These are phyloP conservation scores for Syritta pipiens DNA, from an alignment of 2,888 invertebrate genomes.

Conservation along the genomic window DNA sequence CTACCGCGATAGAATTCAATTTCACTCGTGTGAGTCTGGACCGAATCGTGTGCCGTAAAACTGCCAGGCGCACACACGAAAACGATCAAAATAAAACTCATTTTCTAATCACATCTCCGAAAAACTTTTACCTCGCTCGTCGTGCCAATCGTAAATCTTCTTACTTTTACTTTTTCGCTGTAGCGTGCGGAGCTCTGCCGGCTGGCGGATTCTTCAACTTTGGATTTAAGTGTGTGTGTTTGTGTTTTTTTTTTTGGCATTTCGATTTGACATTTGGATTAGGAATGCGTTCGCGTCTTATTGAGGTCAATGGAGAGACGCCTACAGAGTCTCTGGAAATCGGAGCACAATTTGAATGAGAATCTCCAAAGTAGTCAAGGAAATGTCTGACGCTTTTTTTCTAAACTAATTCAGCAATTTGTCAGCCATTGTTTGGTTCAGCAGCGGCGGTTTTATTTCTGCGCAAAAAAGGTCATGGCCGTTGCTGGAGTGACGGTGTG, in stretches of 20 bases:
- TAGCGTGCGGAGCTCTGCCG: background rate
- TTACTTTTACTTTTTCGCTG: conserved; percentile 57
- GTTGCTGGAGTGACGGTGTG: too few relatives aligned
- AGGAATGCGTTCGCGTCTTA: too few relatives aligned
- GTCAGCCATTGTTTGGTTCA: too few relatives aligned
- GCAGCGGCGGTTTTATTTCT: too few relatives aligned
- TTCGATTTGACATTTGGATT: too few relatives aligned
- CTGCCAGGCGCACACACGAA: background rate
- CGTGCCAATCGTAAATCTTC: conserved; percentile 47
- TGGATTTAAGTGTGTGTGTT: background rate
- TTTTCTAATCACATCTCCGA: conserved; percentile 39
- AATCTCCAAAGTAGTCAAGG: too few relatives aligned
- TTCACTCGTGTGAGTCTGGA: conserved; percentile 11
- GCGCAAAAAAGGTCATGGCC: too few relatives aligned
- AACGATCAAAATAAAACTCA: conserved; percentile 13
- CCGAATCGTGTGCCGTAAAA: background rate
- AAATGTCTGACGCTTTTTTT: too few relatives aligned
- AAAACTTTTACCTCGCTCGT: conserved; percentile 57
- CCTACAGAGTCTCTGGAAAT: too few relatives aligned
- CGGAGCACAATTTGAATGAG: too few relatives aligned
- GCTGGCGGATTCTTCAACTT: background rate
- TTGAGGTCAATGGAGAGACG: too few relatives aligned
- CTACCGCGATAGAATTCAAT: conserved; percentile 15
- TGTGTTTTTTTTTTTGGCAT: background rate
- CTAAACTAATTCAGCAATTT: too few relatives aligned